phyloP scores from a whole-genome alignment of 2,113 vertebrate genomes.

The Irena cyanogastra region DNA sequence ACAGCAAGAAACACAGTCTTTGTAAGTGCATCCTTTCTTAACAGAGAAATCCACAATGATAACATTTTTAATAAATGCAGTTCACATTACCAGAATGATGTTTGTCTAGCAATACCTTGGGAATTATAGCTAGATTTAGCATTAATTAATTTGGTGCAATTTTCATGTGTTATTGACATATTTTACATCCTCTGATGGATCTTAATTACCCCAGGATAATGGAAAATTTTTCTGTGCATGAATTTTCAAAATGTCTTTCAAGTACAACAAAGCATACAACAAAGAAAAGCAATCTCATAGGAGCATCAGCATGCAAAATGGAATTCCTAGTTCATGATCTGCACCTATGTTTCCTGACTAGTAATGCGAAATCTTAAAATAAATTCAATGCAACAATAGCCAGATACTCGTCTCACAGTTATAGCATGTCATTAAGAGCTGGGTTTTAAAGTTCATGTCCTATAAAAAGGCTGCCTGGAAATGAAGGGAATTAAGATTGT shows the following conservation, averaged over 20 bases:
- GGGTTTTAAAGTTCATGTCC: background rate
- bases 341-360: background rate
- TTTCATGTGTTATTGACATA: background rate
- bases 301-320: background rate
- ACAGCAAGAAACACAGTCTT: background rate
- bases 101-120: background rate
- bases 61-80: background rate
- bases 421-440: background rate
- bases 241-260: background rate
- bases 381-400: background rate
- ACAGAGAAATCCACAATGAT: background rate
- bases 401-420: background rate
- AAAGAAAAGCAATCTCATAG: background rate
- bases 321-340: background rate
- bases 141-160: background rate
- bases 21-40: background rate
- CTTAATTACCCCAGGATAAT: background rate
- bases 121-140: background rate
- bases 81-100: background rate
- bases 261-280: background rate
- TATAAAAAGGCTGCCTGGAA: background rate
- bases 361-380: background rate
- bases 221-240: background rate
- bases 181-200: background rate
- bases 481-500: background rate